Base-by-base conservation (phyloP, 2,113 vertebrate species). In the Meles meles region DNA sequence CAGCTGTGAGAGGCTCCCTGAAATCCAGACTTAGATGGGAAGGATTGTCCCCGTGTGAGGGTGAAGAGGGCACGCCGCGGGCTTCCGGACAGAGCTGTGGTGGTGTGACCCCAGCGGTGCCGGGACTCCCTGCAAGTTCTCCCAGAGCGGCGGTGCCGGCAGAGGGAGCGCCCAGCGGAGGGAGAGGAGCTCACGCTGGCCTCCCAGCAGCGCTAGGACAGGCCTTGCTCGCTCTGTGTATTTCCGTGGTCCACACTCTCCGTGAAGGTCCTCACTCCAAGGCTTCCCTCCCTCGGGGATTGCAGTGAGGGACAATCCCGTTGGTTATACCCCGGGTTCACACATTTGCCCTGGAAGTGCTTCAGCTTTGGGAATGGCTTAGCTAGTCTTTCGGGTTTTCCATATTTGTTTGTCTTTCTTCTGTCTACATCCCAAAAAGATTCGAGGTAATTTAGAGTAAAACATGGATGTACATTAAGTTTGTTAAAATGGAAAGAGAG, bases 161-260 rank as follows among this genome's bases (percentile, higher is more conserved):
- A 0, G 4, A 27, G 47, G 0, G 6, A 4, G 3, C 25, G 23
- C 49, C 52, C 0, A 0, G 6, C 0, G 14, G 59, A 57, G 25
- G 29, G 9, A 5, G 37, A 15, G 52, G 61, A 13, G n/a, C 21
- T 3, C 23, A 0, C 5, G n/a, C 72, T 0, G 11, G 55, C 44
- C 61, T 14, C 1, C 0, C 2, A 3, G 72, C 79, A 1, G 25
- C 1, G 3, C 37, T 3, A 8, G 61, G 77, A 9, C 18, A 6
- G 17, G 14, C 44, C 61, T 13, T 34, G 13, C 21, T 57, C n/a
- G 39, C 10, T 27, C 29, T 3, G 0, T 5, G 0, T 27, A 2
- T 13, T 4, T n/a, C 42, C 21, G 6, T 9, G 37, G 11, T 23
- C 42, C 21, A 6, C 7, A 31, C 17, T 39, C 13, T 39, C 34